Percentiles rank a stretch among this genome's conserved stretches.
phyloP scores from a whole-genome alignment of 1,140 invertebrate species.

The Ceratitis capitata region DNA sequence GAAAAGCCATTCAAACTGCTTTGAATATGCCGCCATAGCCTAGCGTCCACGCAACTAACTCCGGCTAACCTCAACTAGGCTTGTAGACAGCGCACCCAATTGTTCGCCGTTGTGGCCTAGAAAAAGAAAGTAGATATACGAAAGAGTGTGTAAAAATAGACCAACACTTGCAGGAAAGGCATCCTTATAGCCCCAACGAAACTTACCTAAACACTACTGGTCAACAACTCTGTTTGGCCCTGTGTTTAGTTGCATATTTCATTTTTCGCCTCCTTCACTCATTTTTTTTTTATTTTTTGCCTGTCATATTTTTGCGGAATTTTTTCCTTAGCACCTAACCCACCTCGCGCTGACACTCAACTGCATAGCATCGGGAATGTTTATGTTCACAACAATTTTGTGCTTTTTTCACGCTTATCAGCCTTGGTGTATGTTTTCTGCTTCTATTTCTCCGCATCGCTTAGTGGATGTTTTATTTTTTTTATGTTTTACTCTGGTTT shows the following conservation, averaged over 20 bases:
- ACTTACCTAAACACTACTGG: not conserved
- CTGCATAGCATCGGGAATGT: slow-evolving; percentile 1
- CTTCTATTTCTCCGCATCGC: not conserved
- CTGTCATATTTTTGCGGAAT: not conserved
- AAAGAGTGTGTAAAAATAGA: not conserved
- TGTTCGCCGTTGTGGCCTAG: not conserved
- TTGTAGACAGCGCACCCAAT: not conserved
- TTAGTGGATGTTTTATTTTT: not conserved
- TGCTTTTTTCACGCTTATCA: slow-evolving; percentile 36
- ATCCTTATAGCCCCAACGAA: not conserved
- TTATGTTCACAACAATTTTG: slow-evolving; percentile 9
- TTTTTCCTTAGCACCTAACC: not conserved
- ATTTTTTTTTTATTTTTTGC: not conserved
- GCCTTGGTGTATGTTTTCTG: not conserved
- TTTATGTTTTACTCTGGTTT: not conserved
- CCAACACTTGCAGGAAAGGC: too few species aligned
- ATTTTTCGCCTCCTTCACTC: too few species aligned
- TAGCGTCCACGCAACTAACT: not conserved
- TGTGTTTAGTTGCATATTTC: not conserved
- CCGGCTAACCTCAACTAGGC: slow-evolving; percentile 18
- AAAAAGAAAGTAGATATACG: not conserved
- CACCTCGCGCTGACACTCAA: not conserved
- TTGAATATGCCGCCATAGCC: not conserved
- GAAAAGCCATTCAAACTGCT: slow-evolving; percentile 9
- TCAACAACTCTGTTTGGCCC: slow-evolving; percentile 25